A percentile compares a stretch with the other conserved stretches of the same genome.
Conservation (phyloP, 1,140 invertebrate genomes). For the Bombus breviceps region DNA sequence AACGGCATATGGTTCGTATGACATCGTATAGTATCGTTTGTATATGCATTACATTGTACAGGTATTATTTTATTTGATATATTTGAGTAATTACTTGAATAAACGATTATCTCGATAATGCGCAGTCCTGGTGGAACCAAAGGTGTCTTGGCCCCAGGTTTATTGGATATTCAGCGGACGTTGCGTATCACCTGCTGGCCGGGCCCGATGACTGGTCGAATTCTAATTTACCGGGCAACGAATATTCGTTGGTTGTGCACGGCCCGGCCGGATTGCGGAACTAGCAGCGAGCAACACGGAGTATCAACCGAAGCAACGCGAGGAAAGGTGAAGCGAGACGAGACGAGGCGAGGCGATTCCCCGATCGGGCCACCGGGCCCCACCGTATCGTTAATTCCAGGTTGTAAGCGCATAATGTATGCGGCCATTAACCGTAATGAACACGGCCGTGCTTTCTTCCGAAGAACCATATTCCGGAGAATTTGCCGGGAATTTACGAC, state of each 20-base stretch:
- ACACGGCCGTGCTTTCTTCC: conserved; percentile 62
- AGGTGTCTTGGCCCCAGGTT: conserved; percentile 22
- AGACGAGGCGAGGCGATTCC: background rate
- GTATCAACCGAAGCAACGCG: background rate
- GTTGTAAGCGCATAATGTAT: conserved; percentile 58
- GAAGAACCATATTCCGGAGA: conserved; percentile 44
- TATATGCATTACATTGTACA: no score
- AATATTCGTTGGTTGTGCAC: conserved; percentile 44
- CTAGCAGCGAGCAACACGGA: background rate
- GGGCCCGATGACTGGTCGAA: conserved; percentile 49
- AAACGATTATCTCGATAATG: no score
- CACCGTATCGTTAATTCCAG: conserved; percentile 59
- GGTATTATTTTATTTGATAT: no score
- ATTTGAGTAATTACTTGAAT: no score
- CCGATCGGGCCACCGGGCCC: conserved; percentile 35
- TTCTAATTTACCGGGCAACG: conserved; percentile 61
- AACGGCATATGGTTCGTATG: no score
- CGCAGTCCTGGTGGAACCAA: background rate
- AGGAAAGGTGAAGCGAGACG: no score
- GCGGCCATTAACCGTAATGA: conserved; percentile 65
- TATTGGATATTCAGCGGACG: conserved; percentile 66
- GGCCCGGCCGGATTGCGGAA: conserved; percentile 17
- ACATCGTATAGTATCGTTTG: no score
- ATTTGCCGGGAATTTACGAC: conserved; percentile 57
- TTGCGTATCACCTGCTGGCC: conserved; percentile 57